Base-by-base conservation (phyloP, 2,113 vertebrate species). In the Phycodurus eques region DNA sequence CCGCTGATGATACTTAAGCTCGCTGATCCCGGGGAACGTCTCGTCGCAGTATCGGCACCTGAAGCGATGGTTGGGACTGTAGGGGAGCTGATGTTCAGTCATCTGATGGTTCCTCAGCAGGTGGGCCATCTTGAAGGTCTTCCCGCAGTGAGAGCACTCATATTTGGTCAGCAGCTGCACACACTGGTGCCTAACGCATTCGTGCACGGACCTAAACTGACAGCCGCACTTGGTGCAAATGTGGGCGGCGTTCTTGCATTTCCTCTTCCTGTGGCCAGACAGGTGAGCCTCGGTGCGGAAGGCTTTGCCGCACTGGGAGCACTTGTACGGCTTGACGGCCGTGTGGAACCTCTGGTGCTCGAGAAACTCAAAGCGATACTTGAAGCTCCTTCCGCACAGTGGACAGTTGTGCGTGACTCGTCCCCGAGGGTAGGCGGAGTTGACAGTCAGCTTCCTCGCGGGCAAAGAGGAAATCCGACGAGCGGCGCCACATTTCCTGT, bases 301-400 rank as follows among this genome's bases (percentile, higher is more conserved):
- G 56, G 88, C 84, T 76, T 91, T 91, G 0, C 91, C 91, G 12
- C 91, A 92, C 87, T 90, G 87, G 2, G 91, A 91, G 78, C 91
- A 92, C 47, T 89, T 90, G 85, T 92, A 92, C 1, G 90, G 90
- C 73, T 92, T 92, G 44, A 88, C 86, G 0, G 89, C 89, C 0
- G 90, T 92, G 82, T 92, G 90, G 76, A 90, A 90, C 70, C 90
- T 71, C 73, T 92, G 90, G 73, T 92, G 90, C 17, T 92, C 90
- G 0, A 92, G 83, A 49, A 92, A 90, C 13, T 92, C 89, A 62
- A 90, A 92, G 2, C 88, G 89, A 74, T 92, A 92, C 74, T 89
- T 91, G 12, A 92, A 92, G 80, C 87, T 89, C 63, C 89, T 76
- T 9, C 88, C 91, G 71, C 91, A 91, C 72, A 90, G 85, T 3